A percentile compares a stretch with the other conserved stretches of the same genome.
Evolutionary conservation across 2,797 vertebrate species (phyloP).

Genomic region (Borostomias antarcticus): DNA sequence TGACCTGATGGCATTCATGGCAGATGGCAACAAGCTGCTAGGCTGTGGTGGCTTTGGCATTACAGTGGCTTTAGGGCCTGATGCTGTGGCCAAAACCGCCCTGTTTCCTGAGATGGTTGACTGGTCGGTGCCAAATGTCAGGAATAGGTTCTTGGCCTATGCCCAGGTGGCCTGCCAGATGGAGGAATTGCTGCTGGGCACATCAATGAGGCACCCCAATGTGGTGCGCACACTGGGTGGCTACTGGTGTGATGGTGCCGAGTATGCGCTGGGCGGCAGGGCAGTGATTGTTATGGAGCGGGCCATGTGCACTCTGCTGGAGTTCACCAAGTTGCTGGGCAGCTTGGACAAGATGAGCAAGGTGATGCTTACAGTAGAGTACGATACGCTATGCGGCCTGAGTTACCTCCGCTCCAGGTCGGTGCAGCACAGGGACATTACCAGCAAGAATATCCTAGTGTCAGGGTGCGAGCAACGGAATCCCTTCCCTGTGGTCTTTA

Average conservation of each 20-base stretch:
- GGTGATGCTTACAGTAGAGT: background rate
- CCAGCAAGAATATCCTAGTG: background rate
- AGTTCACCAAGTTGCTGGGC: too few relatives aligned
- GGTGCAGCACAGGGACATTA: background rate
- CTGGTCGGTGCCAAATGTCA: background rate
- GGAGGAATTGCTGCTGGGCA: background rate
- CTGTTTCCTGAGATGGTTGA: slow-evolving; percentile 7
- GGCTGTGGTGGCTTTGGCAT: background rate
- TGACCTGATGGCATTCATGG: background rate
- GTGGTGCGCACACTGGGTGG: background rate
- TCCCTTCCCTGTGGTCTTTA: background rate
- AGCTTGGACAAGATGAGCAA: too few relatives aligned
- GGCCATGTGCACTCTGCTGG: background rate
- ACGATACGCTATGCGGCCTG: background rate
- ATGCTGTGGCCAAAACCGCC: background rate
- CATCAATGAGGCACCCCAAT: background rate
- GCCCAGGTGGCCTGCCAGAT: background rate
- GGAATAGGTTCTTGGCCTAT: background rate
- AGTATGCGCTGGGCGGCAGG: background rate
- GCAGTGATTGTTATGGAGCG: background rate
- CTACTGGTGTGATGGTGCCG: slow-evolving; percentile 1
- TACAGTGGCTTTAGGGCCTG: background rate
- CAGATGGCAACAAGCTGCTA: background rate
- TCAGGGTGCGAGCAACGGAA: background rate
- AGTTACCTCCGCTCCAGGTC: background rate